phyloP scores from a whole-genome alignment of 2,797 vertebrate genomes.

The Danio tinwini region DNA sequence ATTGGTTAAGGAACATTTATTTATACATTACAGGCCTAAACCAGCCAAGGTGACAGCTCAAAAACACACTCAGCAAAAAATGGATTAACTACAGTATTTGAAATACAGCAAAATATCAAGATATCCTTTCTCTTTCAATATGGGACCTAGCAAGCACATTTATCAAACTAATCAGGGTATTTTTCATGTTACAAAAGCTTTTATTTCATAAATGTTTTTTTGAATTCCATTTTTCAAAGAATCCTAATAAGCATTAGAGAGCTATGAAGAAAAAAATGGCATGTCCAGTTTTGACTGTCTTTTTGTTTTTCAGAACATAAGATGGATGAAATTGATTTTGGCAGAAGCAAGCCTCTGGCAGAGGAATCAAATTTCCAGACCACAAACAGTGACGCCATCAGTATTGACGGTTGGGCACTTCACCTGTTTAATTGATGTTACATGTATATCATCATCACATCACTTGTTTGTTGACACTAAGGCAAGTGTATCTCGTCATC shows the following conservation, averaged over 20 bases:
- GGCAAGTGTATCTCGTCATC: background rate
- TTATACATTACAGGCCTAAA: no score
- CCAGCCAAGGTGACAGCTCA: no score
- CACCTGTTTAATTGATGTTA: constrained; percentile 7
- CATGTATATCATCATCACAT: background rate
- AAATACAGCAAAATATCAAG: no score
- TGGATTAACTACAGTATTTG: no score
- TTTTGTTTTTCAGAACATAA: constrained; percentile 60
- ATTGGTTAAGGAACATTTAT: no score
- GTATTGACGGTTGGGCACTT: constrained; percentile 84
- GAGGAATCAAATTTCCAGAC: constrained; percentile 81
- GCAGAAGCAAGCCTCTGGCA: constrained; percentile 74
- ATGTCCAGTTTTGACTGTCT: background rate
- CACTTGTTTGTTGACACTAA: constrained; percentile 17
- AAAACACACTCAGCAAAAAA: no score
- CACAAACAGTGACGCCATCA: constrained; percentile 80
- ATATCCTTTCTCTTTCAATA: no score
- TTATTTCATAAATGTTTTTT: no score
- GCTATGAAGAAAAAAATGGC: background rate
- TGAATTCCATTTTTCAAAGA: no score
- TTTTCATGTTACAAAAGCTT: no score
- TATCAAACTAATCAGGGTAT: no score
- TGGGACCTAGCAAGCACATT: no score
- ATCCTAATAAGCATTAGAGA: background rate
- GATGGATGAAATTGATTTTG: constrained; percentile 88